Conservation (phyloP, 2,113 vertebrate species). For the Coreoperca whiteheadi region DNA sequence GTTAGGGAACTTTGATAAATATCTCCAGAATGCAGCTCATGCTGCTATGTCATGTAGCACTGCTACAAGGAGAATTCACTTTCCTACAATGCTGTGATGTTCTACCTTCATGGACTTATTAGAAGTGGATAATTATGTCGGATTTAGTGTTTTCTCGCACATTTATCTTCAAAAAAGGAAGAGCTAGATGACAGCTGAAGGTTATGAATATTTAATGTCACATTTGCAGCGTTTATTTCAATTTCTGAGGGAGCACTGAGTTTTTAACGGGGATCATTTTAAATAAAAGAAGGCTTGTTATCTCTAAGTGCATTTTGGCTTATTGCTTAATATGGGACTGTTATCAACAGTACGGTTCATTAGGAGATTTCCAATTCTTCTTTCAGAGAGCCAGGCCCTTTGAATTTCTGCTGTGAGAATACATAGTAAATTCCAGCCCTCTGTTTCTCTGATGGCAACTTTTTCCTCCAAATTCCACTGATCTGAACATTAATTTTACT, state of each 20-base stretch:
- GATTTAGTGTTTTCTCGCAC: conserved; percentile 22
- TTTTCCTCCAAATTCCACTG: conserved; percentile 33
- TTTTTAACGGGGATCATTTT: conserved; percentile 57
- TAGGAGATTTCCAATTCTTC: conserved; percentile 56
- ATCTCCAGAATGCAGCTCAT: conserved; percentile 20
- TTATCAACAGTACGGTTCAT: conserved; percentile 55
- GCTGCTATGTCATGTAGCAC: neutral
- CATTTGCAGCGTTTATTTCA: conserved; percentile 63
- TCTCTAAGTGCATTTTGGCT: conserved; percentile 64
- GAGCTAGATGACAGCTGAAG: conserved; percentile 39
- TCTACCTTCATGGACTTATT: conserved; percentile 24
- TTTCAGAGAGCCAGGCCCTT: conserved; percentile 30
- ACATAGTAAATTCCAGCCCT: conserved; percentile 25
- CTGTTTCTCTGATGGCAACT: conserved; percentile 13
- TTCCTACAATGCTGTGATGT: neutral
- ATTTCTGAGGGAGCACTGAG: conserved; percentile 50
- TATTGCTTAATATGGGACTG: conserved; percentile 50
- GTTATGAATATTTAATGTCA: conserved; percentile 66
- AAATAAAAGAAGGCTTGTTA: conserved; percentile 66
- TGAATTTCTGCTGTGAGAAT: conserved; percentile 52
- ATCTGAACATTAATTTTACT: conserved; percentile 62
- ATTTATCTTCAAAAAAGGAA: conserved; percentile 29
- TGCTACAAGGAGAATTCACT: neutral
- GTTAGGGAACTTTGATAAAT: conserved; percentile 15
- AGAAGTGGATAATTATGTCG: conserved; percentile 36